These are phyloP conservation scores for Crotalus viridis DNA, from an alignment of 2,113 vertebrate genomes.

Conservation along the genomic window DNA sequence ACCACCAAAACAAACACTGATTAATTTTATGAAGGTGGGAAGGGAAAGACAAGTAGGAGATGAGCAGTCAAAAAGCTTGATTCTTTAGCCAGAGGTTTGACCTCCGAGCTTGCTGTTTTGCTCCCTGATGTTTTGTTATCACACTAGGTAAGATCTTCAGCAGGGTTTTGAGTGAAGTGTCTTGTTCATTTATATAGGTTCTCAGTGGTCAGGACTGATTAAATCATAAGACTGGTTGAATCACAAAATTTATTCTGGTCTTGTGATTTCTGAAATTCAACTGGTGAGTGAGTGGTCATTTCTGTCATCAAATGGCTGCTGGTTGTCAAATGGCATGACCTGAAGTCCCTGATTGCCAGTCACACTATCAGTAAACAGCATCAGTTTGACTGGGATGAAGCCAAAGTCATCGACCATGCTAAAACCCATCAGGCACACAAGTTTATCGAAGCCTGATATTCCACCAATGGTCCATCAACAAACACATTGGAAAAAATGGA, in stretches of 20 bases:
- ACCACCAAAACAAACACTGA: conserved; percentile 1
- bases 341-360: background rate
- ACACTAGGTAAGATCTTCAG: background rate
- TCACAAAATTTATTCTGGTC: background rate
- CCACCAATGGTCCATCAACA: background rate
- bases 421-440: too few relatives aligned
- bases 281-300: background rate
- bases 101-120: background rate
- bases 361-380: background rate
- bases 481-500: background rate
- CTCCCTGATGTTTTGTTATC: background rate
- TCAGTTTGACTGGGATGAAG: background rate
- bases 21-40: background rate
- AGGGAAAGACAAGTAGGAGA: background rate
- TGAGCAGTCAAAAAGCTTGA: background rate
- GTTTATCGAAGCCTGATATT: background rate
- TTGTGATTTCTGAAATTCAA: background rate
- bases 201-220: background rate
- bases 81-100: background rate
- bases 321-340: background rate
- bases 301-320: background rate
- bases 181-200: background rate
- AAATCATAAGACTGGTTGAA: background rate
- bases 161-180: background rate
- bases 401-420: background rate